Base-by-base conservation (phyloP, 2,797 vertebrate genomes). In the Discoglossus pictus region DNA sequence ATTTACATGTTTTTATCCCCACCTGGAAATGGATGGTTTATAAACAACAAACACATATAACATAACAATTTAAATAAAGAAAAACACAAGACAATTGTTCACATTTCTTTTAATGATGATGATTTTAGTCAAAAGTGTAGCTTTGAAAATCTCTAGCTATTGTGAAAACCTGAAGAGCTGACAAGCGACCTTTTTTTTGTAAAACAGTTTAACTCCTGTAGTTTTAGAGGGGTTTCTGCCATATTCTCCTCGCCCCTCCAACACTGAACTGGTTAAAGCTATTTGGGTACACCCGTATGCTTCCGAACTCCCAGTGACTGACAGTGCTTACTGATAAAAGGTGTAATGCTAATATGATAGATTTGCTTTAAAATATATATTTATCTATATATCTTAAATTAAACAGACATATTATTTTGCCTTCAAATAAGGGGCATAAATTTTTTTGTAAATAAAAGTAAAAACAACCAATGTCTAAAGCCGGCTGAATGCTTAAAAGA, bases 41-140 rank as follows among this genome's bases (percentile, higher is more conserved):
- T 8, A 10, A 2, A 24, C 12, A 17, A 12, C 8, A 61, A 20
- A 2, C 3, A 27, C 43, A 11, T 25, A 10, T 7, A 38, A 21
- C 12, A 25, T 10, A 38, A 31, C n/a, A 4, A n/a, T 5, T 34
- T 34, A 5, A 40, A 40, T 40, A 40, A 77, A 78, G 65, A 77
- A 81, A 13, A 64, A 82, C 75, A 87, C 81, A 55, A 64, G 70
- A 81, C 16, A 53, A 76, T 80, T 76, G 75, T 78, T 73, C 72
- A 83, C 20, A 16, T 84, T 83, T 73, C 60, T 85, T 89, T 90
- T 89, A 88, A 87, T 89, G 86, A 81, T 89, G 86, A 81, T 60
- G 73, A 58, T 72, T 84, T 83, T 80, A 79, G 75, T 82, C 80
- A 78, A 80, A 86, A 84, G 75, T 72, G 81, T 80, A 81, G 80